Base-by-base conservation (phyloP, 1,140 invertebrate species). In the Pseudomyrmex dendroicus region DNA sequence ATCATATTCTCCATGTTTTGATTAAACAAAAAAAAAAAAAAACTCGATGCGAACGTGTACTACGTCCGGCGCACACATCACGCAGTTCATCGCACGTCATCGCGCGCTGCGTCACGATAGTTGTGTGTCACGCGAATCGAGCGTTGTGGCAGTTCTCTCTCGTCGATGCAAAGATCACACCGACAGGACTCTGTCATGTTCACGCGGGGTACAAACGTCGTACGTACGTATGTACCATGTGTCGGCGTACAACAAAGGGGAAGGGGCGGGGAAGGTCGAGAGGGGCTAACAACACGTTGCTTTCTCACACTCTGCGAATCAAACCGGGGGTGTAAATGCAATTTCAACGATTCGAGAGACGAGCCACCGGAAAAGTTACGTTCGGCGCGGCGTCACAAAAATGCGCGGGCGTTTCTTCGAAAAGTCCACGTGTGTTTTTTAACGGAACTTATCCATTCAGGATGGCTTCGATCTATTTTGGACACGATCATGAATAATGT, bases 141-240 rank as follows among this genome's bases (percentile, higher is more conserved):
- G 68, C 46, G 50, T 54, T 35, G 66, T 67, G 54, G 54, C 59
- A 13, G 76, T 61, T 86, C 86, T 87, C 67, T 87, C 72, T 66
- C 52, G 73, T 87, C 84, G 78, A 87, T 77, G 84, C 35, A 54
- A 61, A 87, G 78, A 87, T 87, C 86, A 87, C 77, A 86, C 54
- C 66, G 68, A 48, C 68, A 83, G 67, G 62, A 86, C 61, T 77
- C 78, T 77, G 86, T 86, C 86, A 77, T 83, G 84, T 83, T 62
- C 78, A 83, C 54, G 48, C 78, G 54, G 84, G 20, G 3, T 25
- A 25, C 25, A 35, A 54, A 44, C 35, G 44, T 44, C 25, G 25
- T 44, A 73, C 63, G 54, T 61, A 44, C 1, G 20, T 20, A 20
- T 3, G 4, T 17, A 48, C 57, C 17, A 54, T 56, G 61, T 57